Conservation (phyloP, 2,113 vertebrate species). For the Serinus canaria region DNA sequence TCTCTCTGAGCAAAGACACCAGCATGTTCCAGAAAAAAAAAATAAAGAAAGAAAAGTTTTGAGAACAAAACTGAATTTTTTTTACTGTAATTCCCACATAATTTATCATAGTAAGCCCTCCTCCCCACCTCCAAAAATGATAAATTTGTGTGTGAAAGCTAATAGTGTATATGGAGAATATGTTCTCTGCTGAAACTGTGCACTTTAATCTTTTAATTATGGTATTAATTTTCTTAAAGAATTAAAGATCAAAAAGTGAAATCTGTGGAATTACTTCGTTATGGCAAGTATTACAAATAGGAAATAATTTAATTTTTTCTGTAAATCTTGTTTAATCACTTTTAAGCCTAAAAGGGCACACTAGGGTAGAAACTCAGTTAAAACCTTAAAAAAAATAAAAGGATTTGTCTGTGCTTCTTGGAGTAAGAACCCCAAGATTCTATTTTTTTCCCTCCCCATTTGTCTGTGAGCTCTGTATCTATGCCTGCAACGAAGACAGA, state of each 20-base stretch:
- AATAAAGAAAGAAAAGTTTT: not conserved
- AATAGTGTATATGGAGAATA: not conserved
- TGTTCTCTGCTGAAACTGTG: not conserved
- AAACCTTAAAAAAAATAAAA: not conserved
- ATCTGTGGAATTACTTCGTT: not conserved
- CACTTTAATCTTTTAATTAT: slow-evolving; percentile 14
- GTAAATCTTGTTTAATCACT: slow-evolving; percentile 11
- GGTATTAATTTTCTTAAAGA: slow-evolving; percentile 9
- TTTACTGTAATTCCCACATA: not conserved
- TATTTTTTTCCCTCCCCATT: not conserved
- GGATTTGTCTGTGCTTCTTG: not conserved
- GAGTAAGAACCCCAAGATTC: not conserved
- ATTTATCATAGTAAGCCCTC: not conserved
- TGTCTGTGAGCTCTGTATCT: not conserved
- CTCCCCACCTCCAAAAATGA: not conserved
- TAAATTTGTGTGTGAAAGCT: not conserved
- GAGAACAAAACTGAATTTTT: not conserved
- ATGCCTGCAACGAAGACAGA: not conserved
- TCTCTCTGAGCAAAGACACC: not conserved
- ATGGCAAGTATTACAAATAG: not conserved
- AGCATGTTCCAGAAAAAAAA: not conserved
- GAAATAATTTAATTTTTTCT: slow-evolving; percentile 9
- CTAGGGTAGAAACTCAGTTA: not conserved
- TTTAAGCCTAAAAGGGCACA: not conserved
- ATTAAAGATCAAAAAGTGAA: slow-evolving; percentile 6